Evolutionary conservation across 1,140 invertebrate genomes (phyloP).

Genomic region (Ooceraea biroi): DNA sequence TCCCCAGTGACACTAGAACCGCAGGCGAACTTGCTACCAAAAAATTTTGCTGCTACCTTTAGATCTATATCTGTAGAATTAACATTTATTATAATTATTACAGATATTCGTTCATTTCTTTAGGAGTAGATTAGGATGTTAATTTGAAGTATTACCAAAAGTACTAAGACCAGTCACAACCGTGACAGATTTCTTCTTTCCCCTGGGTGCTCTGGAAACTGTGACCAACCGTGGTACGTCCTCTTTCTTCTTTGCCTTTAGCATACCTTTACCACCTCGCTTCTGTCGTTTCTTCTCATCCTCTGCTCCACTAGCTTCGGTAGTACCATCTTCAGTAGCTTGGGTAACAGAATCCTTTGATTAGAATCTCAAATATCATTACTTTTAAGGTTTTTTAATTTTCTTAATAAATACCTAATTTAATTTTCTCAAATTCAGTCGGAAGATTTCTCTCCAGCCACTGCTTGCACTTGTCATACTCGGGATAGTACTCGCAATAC

Average conservation of each 20-base stretch:
- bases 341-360: not conserved
- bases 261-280: constrained; percentile 92
- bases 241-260: constrained; percentile 92
- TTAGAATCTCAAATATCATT: not conserved
- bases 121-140: not conserved
- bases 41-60: constrained; percentile 99
- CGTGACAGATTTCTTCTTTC: constrained; percentile 99
- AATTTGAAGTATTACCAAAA: constrained; percentile 92
- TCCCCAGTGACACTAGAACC: constrained; percentile 99
- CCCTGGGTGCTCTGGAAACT: constrained; percentile 96
- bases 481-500: constrained; percentile 99
- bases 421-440: constrained; percentile 95
- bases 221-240: constrained; percentile 92
- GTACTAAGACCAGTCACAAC: constrained; percentile 94
- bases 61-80: constrained; percentile 96
- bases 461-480: constrained; percentile 98
- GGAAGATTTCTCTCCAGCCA: constrained; percentile 98
- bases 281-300: constrained; percentile 97
- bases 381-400: not conserved
- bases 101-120: not conserved
- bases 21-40: constrained; percentile 99
- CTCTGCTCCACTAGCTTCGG: constrained; percentile 90
- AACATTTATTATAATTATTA: not conserved
- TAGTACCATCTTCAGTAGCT: constrained; percentile 86
- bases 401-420: constrained; percentile 87